Percentiles rank a stretch among this genome's conserved stretches.
Conservation (phyloP, 2,888 invertebrate species). For the Brachyopa scutellaris region DNA sequence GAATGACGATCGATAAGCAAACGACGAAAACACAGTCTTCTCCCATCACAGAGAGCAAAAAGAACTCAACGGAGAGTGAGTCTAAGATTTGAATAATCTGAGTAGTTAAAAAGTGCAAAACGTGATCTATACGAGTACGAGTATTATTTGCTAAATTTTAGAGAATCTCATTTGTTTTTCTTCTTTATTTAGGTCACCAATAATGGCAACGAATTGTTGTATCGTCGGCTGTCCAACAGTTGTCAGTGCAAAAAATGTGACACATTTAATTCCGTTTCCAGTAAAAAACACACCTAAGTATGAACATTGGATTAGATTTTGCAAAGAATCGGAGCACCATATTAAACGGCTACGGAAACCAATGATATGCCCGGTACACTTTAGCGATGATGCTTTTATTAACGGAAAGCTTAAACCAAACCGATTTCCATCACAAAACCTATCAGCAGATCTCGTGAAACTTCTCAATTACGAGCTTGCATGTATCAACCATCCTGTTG, state of each 20-base stretch:
- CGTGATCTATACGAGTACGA: too few species aligned
- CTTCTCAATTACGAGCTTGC: background rate
- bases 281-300: slow-evolving; percentile 1
- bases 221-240: slow-evolving; percentile 25
- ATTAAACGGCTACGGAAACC: slow-evolving; percentile 21
- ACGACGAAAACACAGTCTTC: too few species aligned
- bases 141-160: too few species aligned
- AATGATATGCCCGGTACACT: slow-evolving; percentile 19
- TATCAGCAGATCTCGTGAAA: background rate
- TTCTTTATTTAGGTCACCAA: too few species aligned
- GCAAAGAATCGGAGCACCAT: slow-evolving; percentile 9
- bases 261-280: slow-evolving; percentile 3
- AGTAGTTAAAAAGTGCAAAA: too few species aligned
- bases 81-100: too few species aligned
- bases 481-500: slow-evolving; percentile 31
- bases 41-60: background rate
- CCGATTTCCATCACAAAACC: background rate
- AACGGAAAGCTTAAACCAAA: background rate
- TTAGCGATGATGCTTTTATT: background rate
- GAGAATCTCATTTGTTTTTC: too few species aligned
- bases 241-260: background rate
- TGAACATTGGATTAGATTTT: background rate
- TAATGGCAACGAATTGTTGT: slow-evolving; percentile 21
- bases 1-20: too few species aligned
- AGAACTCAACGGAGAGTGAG: too few species aligned